Evolutionary conservation across 53 echinoderm and acorn worm genomes (phyloP).

Genomic region (Actinopyga echinites): DNA sequence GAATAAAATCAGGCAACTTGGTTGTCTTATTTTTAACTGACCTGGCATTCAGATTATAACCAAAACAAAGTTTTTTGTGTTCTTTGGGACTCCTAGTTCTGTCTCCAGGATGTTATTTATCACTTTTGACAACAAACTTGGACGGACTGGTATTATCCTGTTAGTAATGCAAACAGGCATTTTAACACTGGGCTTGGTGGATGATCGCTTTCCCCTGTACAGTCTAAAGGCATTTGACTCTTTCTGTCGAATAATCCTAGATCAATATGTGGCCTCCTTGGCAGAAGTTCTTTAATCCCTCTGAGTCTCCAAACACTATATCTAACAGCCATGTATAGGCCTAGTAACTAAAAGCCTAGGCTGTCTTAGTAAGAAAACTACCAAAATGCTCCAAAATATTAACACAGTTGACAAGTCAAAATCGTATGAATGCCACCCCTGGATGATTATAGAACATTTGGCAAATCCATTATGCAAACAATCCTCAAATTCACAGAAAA

Average conservation of each 20-base stretch:
- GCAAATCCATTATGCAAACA: too few relatives aligned
- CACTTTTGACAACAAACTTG: not conserved
- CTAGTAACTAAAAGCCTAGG: not conserved
- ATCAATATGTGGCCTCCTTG: not conserved
- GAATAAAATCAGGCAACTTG: slow-evolving; percentile 3
- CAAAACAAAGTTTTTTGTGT: not conserved
- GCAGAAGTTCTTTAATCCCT: not conserved
- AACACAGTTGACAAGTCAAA: not conserved
- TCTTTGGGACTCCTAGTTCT: not conserved
- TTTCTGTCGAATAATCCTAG: not conserved
- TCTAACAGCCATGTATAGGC: slow-evolving; percentile 6
- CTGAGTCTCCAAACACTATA: not conserved
- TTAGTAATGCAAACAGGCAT: not conserved
- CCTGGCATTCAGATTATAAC: slow-evolving; percentile 15
- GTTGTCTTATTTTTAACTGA: slow-evolving; percentile 9
- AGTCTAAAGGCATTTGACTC: not conserved
- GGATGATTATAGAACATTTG: not conserved
- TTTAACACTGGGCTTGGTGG: not conserved
- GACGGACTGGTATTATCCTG: not conserved
- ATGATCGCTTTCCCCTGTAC: slow-evolving; percentile 4
- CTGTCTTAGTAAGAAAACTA: not conserved
- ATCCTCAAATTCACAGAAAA: too few relatives aligned
- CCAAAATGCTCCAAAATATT: not conserved
- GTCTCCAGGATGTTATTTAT: not conserved
- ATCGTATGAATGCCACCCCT: not conserved